These are phyloP conservation scores for Trichogramma pretiosum DNA, from an alignment of 1,140 invertebrate species.

Conservation along the genomic window DNA sequence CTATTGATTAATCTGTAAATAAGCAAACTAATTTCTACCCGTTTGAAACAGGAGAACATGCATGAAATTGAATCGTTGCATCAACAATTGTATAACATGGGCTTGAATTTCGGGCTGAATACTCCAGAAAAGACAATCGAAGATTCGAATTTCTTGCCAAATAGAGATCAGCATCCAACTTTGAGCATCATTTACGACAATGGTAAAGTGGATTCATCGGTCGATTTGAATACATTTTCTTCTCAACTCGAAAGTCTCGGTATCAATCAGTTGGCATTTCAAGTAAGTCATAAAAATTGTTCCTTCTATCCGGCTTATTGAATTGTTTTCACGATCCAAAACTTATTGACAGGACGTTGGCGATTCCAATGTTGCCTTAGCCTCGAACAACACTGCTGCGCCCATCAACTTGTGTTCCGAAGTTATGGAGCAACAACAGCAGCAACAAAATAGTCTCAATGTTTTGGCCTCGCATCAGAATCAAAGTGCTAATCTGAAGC, in stretches of 20 bases:
- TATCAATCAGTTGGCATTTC: slow-evolving; percentile 33
- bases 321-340: too few species aligned
- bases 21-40: background rate
- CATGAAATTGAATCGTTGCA: slow-evolving; percentile 41
- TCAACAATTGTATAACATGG: slow-evolving; percentile 38
- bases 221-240: slow-evolving; percentile 24
- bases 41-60: slow-evolving; percentile 34
- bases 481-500: too few species aligned
- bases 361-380: too few species aligned
- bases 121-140: slow-evolving; percentile 21
- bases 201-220: slow-evolving; percentile 19
- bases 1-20: background rate
- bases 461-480: too few species aligned
- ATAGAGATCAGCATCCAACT: slow-evolving; percentile 22
- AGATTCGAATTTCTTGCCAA: slow-evolving; percentile 14
- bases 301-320: too few species aligned
- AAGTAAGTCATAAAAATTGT: slow-evolving; percentile 25
- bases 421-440: too few species aligned
- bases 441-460: too few species aligned
- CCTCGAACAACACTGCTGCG: too few species aligned
- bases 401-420: too few species aligned
- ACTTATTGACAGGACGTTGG: too few species aligned
- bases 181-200: slow-evolving; percentile 36
- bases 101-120: slow-evolving; percentile 27
- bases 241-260: slow-evolving; percentile 34